Base-by-base conservation (phyloP, 2,888 invertebrate genomes). In the Hyposoter didymator region DNA sequence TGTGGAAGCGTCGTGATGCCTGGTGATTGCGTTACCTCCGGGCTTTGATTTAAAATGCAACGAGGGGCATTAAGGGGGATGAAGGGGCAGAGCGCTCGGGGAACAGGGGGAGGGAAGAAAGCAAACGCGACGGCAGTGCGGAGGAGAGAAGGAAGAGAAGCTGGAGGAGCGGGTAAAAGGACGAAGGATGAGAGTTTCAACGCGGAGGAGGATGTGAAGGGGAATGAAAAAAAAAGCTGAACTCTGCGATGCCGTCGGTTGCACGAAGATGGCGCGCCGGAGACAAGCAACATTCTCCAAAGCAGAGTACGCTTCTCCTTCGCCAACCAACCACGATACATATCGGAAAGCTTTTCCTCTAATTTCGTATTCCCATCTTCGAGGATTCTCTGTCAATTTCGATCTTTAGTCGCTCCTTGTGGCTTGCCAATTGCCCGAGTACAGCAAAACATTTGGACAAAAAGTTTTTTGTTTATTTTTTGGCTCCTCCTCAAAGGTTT, bases 11-110 rank as follows among this genome's bases (percentile, higher is more conserved):
- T 93, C 93, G 94, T 94, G 94, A 93, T 93, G 93, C 93, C 91
- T 92, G 93, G 93, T 94, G 94, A 94, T 94, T 94, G 93, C 93
- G 93, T 94, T 94, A 93, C 93, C 93, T 92, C 92, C 90, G 91
- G 93, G 94, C 94, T 93, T 94, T 94, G 94, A 94, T 94, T 94
- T 94, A 94, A 94, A 94, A 94, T 94, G 93, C 93, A 94, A 92
- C 93, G 93, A 92, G 92, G 92, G 92, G 92, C 89, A 88, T 87
- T 88, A 88, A 86, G 85, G 86, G 73, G 78, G 85, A 83, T 85
- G 49, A 67, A 75, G 83, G 85, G 67, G 78, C 59, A 80, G 84
- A 86, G 87, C 85, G 88, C 76, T 78, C 32, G 49, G 86, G 84
- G 85, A 72, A 87, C 35, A 76, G 82, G 49, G 78, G 78, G 81